Conservation (phyloP, 2,888 invertebrate species). For the Gymnocheta viridis region DNA sequence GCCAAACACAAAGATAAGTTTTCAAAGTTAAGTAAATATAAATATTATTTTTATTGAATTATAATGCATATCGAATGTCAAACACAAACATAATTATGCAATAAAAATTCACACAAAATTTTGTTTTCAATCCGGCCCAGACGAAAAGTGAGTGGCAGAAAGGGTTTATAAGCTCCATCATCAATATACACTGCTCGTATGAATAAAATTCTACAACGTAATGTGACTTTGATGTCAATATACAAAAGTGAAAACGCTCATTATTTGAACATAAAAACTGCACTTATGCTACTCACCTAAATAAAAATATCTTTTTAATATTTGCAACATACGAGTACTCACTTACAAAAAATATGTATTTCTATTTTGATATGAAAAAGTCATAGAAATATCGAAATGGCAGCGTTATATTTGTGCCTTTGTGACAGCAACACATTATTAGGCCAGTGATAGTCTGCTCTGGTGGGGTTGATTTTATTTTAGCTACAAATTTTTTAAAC, state of each 20-base stretch:
- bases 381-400: conserved; percentile 20
- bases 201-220: conserved; percentile 4
- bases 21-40: conserved; percentile 30
- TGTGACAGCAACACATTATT: neutral
- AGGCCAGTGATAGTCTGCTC: neutral
- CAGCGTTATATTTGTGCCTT: conserved; percentile 13
- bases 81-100: conserved; percentile 74
- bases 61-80: conserved; percentile 79
- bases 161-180: conserved; percentile 42
- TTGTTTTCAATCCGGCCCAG: conserved; percentile 1
- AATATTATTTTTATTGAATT: conserved; percentile 80
- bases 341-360: neutral
- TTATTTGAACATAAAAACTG: conserved; percentile 66
- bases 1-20: neutral
- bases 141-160: conserved; percentile 13
- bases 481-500: conserved; percentile 59
- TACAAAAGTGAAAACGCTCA: conserved; percentile 69
- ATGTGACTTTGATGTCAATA: conserved; percentile 20
- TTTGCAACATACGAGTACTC: neutral
- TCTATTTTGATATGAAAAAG: conserved; percentile 46
- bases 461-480: conserved; percentile 17
- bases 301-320: neutral
- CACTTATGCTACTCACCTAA: neutral
- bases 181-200: conserved; percentile 15
- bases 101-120: conserved; percentile 64